A percentile compares a stretch with the other conserved stretches of the same genome.
phyloP scores from a whole-genome alignment of 2,888 invertebrate genomes.

The Choristoneura rosaceana region DNA sequence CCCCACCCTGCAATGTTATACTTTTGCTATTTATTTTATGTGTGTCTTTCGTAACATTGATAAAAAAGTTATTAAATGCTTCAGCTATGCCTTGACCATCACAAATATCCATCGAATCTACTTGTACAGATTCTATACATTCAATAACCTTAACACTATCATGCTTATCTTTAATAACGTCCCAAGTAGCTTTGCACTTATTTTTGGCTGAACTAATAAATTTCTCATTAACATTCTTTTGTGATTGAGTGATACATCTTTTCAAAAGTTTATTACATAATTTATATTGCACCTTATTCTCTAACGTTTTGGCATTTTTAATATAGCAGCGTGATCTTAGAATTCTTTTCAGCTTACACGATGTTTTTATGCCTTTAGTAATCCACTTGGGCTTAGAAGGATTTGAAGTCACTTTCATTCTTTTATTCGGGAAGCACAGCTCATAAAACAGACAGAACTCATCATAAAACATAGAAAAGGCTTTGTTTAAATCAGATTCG shows the following conservation, averaged over 20 bases:
- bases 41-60: neutral
- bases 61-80: constrained; percentile 12
- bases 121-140: neutral
- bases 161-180: constrained; percentile 14
- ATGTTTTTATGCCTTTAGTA: constrained; percentile 4
- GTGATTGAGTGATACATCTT: constrained; percentile 1
- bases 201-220: constrained; percentile 1
- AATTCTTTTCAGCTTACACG: no score
- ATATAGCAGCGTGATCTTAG: no score
- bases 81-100: neutral
- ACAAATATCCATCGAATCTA: neutral
- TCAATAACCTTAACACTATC: neutral
- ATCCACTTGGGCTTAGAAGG: constrained; percentile 8
- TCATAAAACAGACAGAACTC: constrained; percentile 13
- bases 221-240: neutral
- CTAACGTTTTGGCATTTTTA: neutral
- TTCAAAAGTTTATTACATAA: constrained; percentile 5
- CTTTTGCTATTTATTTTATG: neutral
- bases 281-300: neutral
- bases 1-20: neutral
- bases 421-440: constrained; percentile 9
- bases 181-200: constrained; percentile 7
- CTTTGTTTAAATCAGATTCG: constrained; percentile 12
- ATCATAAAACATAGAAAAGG: constrained; percentile 16
- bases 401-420: constrained; percentile 5